A percentile compares a stretch with the other conserved stretches of the same genome.
Conservation (phyloP, 2,113 vertebrate genomes). For the Pachypanchax playfairii region DNA sequence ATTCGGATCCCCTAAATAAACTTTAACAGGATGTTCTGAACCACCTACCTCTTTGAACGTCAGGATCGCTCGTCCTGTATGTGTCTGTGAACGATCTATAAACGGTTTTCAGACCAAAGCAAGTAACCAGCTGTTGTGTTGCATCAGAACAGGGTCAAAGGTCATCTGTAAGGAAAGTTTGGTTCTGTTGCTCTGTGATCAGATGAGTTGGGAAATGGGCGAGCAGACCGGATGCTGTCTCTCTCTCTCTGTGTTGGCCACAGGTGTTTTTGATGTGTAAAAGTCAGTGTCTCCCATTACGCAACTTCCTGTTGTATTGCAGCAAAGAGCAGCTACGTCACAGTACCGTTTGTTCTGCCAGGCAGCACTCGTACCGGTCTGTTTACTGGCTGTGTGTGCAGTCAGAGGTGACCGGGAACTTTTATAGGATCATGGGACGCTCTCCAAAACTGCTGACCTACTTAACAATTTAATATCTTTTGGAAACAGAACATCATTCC, state of each 20-base stretch:
- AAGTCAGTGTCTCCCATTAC: constrained; percentile 31
- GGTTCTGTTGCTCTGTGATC: constrained; percentile 15
- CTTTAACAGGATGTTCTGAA: constrained; percentile 53
- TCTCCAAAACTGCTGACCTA: constrained; percentile 21
- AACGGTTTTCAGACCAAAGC: constrained; percentile 22
- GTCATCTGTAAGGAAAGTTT: constrained; percentile 47
- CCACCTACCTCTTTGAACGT: constrained; percentile 51
- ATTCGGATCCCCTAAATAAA: constrained; percentile 34
- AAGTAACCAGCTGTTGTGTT: constrained; percentile 47
- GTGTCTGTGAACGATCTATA: constrained; percentile 58
- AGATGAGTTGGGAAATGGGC: constrained; percentile 21
- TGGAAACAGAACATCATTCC: constrained; percentile 1
- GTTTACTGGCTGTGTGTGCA: constrained; percentile 26
- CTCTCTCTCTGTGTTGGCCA: constrained; percentile 34
- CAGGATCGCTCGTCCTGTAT: constrained; percentile 42
- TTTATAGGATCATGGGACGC: neutral
- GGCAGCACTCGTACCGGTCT: constrained; percentile 30
- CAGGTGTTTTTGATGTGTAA: constrained; percentile 52
- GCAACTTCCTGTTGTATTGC: constrained; percentile 53
- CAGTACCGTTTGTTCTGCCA: constrained; percentile 24
- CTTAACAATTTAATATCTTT: constrained; percentile 23
- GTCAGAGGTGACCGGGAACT: constrained; percentile 35
- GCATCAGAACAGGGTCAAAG: constrained; percentile 41
- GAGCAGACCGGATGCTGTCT: constrained; percentile 26
- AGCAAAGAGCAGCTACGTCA: constrained; percentile 44